Base-by-base conservation (phyloP, 1,140 invertebrate genomes). In the Pseudomyrmex dendroicus region DNA sequence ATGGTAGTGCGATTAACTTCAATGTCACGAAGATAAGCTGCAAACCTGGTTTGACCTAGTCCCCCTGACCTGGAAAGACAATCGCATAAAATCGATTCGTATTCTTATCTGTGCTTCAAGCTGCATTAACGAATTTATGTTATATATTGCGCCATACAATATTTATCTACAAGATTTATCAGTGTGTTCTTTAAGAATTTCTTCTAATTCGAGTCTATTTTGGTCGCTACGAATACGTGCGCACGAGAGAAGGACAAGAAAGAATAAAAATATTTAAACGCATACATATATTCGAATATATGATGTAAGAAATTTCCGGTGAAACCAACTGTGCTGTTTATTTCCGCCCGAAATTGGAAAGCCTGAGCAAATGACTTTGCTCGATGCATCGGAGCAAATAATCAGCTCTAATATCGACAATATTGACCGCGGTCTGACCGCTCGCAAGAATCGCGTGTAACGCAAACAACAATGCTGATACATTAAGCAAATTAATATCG, bases 11-110 rank as follows among this genome's bases (percentile, higher is more conserved):
- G 88, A 89, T 89, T 87, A 54, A 83, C 73, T 89, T 89, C 86
- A 91, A 77, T 89, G 89, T 90, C 84, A 88, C 67, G 44, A 84
- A 73, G 83, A 85, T 89, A 89, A 91, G 84, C 82, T 72, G 83
- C 70, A 84, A 89, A 87, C 77, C 83, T 56, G 84, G 86, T 86
- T 89, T 83, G 76, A 92, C 91, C 91, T 91, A 92, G 90, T 90
- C 89, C 85, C 72, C 84, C 84, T 92, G 86, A 73, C 88, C 90
- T 91, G 70, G 70, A 91, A 90, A 89, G 72, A 46, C 20, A 72
- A 73, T 74, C 73, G 70, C 25, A 72, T 88, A 35, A 5, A 68
- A 70, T 86, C 63, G 59, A 22, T 48, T 82, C 44, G 44, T 59
- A 48, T 50, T 44, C 57, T 80, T 87, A 88, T 88, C 85, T 70